These are phyloP conservation scores for Papilio protenor DNA, from an alignment of 2,888 invertebrate species.

Conservation along the genomic window DNA sequence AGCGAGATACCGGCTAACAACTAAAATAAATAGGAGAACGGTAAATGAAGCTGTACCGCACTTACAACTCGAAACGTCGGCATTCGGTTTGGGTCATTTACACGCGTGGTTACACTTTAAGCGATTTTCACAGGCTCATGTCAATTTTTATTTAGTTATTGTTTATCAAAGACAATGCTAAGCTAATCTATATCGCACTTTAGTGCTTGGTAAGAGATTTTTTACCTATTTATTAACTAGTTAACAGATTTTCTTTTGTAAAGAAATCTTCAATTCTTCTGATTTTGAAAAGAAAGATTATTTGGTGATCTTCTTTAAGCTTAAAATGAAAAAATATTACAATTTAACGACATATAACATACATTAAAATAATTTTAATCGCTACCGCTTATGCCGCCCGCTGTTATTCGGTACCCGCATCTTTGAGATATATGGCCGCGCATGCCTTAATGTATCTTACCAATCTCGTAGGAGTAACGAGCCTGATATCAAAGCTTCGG, in stretches of 20 bases:
- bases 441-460: constrained; percentile 56
- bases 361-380: not conserved
- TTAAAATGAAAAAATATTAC: not conserved
- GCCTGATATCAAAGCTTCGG: constrained; percentile 52
- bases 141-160: not conserved
- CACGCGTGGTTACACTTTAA: not conserved
- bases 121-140: not conserved
- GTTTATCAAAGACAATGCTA: not conserved
- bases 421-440: constrained; percentile 49
- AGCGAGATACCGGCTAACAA: constrained; percentile 74
- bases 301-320: not conserved
- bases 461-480: constrained; percentile 59
- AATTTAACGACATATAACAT: not conserved
- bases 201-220: too few relatives aligned
- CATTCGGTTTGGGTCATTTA: not conserved
- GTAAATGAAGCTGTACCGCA: constrained; percentile 72
- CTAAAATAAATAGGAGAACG: constrained; percentile 77
- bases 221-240: not conserved
- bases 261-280: not conserved
- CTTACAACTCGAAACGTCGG: constrained; percentile 14
- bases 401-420: not conserved
- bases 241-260: not conserved
- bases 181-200: not conserved
- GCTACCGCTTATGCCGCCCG: constrained; percentile 15
- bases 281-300: not conserved